Conservation (phyloP, 2,797 vertebrate species). For the Antrozous pallidus region DNA sequence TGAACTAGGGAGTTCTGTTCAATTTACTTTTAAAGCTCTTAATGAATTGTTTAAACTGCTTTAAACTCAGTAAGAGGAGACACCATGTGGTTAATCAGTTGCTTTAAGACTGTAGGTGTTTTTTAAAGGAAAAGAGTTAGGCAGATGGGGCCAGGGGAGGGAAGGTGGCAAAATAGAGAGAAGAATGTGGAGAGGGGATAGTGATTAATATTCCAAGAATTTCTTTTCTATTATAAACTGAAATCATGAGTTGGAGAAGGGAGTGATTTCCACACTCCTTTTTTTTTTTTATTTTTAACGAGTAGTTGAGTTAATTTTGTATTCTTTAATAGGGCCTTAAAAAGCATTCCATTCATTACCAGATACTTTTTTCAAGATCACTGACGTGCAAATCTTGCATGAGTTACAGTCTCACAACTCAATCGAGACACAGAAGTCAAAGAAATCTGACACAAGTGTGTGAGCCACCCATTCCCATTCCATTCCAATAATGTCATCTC, state of each 20-base stretch:
- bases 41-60: neutral
- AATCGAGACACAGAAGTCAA: constrained; percentile 19
- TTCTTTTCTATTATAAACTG: neutral
- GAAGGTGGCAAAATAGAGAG: neutral
- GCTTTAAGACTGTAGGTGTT: neutral
- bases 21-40: neutral
- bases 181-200: neutral
- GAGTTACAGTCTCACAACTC: constrained; percentile 16
- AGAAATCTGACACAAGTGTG: constrained; percentile 44
- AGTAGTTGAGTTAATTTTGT: constrained; percentile 45
- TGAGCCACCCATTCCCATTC: constrained; percentile 28
- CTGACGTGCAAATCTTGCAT: constrained; percentile 48
- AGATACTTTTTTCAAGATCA: constrained; percentile 48
- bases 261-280: neutral
- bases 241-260: constrained; percentile 10
- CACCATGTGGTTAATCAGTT: neutral
- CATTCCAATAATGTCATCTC: constrained; percentile 30
- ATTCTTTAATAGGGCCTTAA: constrained; percentile 30
- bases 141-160: rapidly evolving
- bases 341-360: neutral
- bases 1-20: neutral
- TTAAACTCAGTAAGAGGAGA: neutral
- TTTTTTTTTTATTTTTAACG: neutral
- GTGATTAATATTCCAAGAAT: neutral
- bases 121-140: neutral